phyloP scores from a whole-genome alignment of 2,888 invertebrate species.

The Corythucha ciliata region DNA sequence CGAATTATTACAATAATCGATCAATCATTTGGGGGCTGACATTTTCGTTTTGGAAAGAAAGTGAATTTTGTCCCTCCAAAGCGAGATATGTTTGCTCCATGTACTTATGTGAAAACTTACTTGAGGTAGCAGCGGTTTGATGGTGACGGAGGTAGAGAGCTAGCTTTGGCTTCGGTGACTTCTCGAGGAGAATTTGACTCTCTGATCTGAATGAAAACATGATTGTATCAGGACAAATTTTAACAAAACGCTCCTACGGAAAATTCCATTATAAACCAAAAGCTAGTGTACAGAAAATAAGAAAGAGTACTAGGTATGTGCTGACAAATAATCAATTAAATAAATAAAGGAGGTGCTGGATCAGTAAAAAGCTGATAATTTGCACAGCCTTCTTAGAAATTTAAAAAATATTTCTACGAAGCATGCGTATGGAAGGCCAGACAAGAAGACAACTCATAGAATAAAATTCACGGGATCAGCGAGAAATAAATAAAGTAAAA shows the following conservation, averaged over 20 bases:
- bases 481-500: background rate
- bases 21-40: no score
- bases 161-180: constrained; percentile 42
- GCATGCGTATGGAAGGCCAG: constrained; percentile 3
- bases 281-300: no score
- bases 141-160: constrained; percentile 50
- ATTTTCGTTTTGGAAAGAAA: no score
- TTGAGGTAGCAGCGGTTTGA: constrained; percentile 43
- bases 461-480: background rate
- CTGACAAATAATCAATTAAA: background rate
- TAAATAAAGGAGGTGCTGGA: background rate
- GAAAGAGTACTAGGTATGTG: background rate
- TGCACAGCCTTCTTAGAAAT: no score
- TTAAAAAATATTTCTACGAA: background rate
- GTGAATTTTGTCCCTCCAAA: no score
- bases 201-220: constrained; percentile 40
- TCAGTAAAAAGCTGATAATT: background rate
- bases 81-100: no score
- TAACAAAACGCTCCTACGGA: background rate
- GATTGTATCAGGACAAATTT: background rate
- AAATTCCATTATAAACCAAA: background rate
- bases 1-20: no score
- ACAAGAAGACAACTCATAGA: constrained; percentile 5
- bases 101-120: no score
- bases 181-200: constrained; percentile 43